Base-by-base conservation (phyloP, 2,113 vertebrate genomes). In the Nerophis lumbriciformis region DNA sequence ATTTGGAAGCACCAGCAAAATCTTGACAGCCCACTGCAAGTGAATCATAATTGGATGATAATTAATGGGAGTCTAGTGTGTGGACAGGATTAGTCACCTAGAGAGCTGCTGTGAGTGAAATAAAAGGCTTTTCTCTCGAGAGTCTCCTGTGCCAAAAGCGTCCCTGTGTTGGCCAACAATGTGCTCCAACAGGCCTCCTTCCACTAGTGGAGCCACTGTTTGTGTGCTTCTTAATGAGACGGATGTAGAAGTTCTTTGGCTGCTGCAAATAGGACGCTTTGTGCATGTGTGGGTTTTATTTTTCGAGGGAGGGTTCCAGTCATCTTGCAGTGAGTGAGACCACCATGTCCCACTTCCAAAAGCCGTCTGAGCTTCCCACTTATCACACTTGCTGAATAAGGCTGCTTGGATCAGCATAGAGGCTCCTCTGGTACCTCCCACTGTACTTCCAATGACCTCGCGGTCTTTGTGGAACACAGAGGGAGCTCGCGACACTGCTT, bases 41-140 rank as follows among this genome's bases (percentile, higher is more conserved):
- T 47, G 70, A 74, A 78, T 66, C 53, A 75, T 79, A 77, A 84
- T 74, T 81, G 78, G 73, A 81, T 75, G 69, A 78, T 81, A 76
- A 83, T 77, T 80, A 35, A 61, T 61, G 57, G 64, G 51, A 63
- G 72, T 79, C 79, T 75, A 70, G 76, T 80, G 63, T 69, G 68
- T 73, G 65, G 74, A 78, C 65, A 69, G 74, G 73, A 80, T 84
- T 84, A 80, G 86, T 79, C 66, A 76, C 70, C 61, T 73, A 56
- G 69, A 81, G 69, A 75, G 71, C 69, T n/a, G 13, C 69, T 72
- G 68, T 62, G 72, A 71, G 72, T 71, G 66, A 80, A 84, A 83
- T 71, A 61, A 84, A 84, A 77, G 65, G 69, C 66, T 77, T 82
- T 76, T 77, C 68, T 69, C 52, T 54, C 28, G 48, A 75, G 68